Evolutionary conservation across 1,140 invertebrate genomes (phyloP), one percentile per base, ranked within the genome.

Genomic region (Elymnias hypermnestra): DNA sequence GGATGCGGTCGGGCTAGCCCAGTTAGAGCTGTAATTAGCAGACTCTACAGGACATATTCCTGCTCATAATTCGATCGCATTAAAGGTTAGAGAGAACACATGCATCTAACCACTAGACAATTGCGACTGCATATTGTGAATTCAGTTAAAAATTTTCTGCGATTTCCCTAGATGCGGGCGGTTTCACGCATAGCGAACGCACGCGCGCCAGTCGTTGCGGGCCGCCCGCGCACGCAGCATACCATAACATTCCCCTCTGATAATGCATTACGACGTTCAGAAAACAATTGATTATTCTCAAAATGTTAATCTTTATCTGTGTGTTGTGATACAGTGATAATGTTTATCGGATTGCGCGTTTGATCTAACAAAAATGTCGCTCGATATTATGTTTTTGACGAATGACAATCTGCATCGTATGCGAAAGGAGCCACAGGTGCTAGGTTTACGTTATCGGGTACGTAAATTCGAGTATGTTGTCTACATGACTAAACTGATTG

Each of bases 341-440:
- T 74, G 68, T 68, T 53, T 53, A 44, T 53, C 38, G 37, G 49
- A 44, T 48, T 56, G 41, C 50, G 49, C 12, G 15, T 53, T 17
- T 56, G 38, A 52, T 42, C n/a, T 13, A 6, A 40, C 14, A 76
- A 42, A n/a, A 37, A 83, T 86, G 83, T 79, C 79, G 36, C 50
- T 81, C 60, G 83, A 83, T 76, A 83, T 83, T 43, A 87, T 87
- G 86, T 86, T 87, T 78, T 76, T 87, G 60, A 86, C 83, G 8
- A 83, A 87, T 43, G 86, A 87, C 56, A 87, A 87, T 55, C 57
- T 87, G 67, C 74, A 83, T 28, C 76, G 78, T 9, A 68, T 81
- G 65, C 83, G 84, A 49, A 87, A 83, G 58, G 79, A 85, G 43
- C 84, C 83, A 13, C 62, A 63, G 23, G 71, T 87, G 15, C 49